These are phyloP conservation scores for Rhagonycha lutea DNA, from an alignment of 2,888 invertebrate species.

Conservation along the genomic window DNA sequence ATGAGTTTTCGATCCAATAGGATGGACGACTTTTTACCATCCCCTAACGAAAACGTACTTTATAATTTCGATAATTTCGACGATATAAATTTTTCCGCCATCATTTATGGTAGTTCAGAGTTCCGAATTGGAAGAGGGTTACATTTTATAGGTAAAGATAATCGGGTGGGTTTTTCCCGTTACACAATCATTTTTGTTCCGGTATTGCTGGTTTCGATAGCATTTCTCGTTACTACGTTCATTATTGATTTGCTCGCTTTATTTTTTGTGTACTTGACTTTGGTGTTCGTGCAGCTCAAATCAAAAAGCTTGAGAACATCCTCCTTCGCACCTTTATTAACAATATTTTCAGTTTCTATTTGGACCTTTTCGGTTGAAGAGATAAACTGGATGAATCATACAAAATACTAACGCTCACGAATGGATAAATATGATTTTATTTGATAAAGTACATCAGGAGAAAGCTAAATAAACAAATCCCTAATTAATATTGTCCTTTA, in stretches of 20 bases:
- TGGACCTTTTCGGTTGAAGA: too few relatives aligned
- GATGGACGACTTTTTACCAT: slow-evolving; percentile 5
- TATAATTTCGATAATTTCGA: neutral
- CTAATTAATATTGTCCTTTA: too few relatives aligned
- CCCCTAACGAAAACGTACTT: neutral
- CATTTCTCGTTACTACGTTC: slow-evolving; percentile 72
- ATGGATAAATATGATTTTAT: too few relatives aligned
- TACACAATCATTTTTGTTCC: slow-evolving; percentile 38
- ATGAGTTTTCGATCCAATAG: neutral
- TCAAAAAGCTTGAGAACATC: neutral
- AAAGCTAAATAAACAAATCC: too few relatives aligned
- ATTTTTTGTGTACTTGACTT: slow-evolving; percentile 63
- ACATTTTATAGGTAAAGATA: neutral
- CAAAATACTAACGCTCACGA: too few relatives aligned
- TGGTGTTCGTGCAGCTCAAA: slow-evolving; percentile 61
- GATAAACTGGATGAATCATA: too few relatives aligned
- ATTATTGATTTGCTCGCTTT: slow-evolving; percentile 70
- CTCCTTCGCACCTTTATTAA: neutral
- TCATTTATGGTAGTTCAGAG: neutral
- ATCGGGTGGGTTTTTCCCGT: neutral
- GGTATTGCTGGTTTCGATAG: slow-evolving; percentile 73
- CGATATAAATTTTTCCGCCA: neutral
- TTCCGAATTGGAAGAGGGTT: neutral
- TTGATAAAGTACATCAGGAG: too few relatives aligned
- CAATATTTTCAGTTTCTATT: too few relatives aligned